Base-by-base conservation (phyloP, 2,888 invertebrate species). In the Eristalis pertinax region DNA sequence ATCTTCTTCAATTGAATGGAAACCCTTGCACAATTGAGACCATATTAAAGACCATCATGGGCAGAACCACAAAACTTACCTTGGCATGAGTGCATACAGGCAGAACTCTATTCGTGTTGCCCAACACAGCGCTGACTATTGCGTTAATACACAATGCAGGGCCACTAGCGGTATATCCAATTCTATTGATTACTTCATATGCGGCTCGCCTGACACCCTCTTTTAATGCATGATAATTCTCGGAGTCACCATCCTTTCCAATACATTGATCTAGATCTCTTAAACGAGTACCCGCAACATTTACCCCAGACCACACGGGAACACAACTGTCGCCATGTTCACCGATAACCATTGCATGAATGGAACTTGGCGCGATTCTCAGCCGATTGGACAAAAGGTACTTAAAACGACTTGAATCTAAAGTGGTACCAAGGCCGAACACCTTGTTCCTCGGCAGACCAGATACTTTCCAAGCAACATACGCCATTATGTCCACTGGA, bases 261-360 rank as follows among this genome's bases (percentile, higher is more conserved):
- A 94, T 92, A 0, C 94, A 94, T 0, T 94, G 94, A 22, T 97
- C 97, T 60, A 97, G 94, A 58, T 94, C 92, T 15, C 97, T 90
- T 89, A 97, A 96, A 86, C 94, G 94, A 22, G 97, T 94, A 1
- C 60, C 60, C 8, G 60, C 60, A 26, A 60, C 26, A 24, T 4
- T 96, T 94, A 97, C 97, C 10, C 97, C 96, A 7, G 97, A 97
- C 97, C 97, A 97, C 0, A 97, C 96, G 1, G 97, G 96, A 81
- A 97, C 96, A 90, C 96, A 96, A 58, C 96, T 95, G 90, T 97
- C 97, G 0, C 98, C 98, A 90, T 98, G 98, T 91, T 98, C 98
- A 13, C 98, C 98, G 90, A 98, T 97, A 90, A 98, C 96, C 94
- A 96, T 97, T 0, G 96, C 97, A 91, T 97, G 97, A 89, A 96